phyloP scores from a whole-genome alignment of 2,888 invertebrate genomes.

The Cephus runcator region DNA sequence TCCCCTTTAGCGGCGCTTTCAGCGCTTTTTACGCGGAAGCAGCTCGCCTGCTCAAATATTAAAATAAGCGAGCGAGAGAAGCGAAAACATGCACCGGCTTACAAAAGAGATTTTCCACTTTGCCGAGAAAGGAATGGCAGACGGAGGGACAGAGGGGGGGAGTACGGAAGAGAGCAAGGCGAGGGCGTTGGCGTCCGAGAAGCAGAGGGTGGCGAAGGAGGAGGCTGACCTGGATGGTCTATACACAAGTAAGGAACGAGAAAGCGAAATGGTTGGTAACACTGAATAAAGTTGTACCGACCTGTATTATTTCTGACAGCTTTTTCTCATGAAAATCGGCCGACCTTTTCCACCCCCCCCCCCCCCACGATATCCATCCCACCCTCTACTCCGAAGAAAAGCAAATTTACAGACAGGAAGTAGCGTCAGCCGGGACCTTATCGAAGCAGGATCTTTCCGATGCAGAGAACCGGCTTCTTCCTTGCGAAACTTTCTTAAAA shows the following conservation, averaged over 20 bases:
- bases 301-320: neutral
- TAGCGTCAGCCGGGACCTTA: neutral
- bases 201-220: neutral
- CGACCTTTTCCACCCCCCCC: neutral
- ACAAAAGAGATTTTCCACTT: conserved; percentile 57
- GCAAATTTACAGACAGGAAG: conserved; percentile 27
- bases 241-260: neutral
- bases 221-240: neutral
- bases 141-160: conserved; percentile 7
- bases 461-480: neutral
- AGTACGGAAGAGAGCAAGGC: neutral
- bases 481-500: neutral
- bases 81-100: conserved; percentile 49
- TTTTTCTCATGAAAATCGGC: neutral
- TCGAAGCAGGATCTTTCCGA: neutral
- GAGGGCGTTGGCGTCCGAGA: neutral
- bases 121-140: conserved; percentile 23
- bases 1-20: conserved; percentile 52
- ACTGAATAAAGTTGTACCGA: neutral
- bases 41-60: conserved; percentile 47
- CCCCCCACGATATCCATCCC: conserved; percentile 4
- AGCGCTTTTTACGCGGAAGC: conserved; percentile 41
- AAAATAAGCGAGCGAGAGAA: conserved; percentile 49
- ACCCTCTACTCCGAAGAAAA: conserved; percentile 21
- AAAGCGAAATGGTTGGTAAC: neutral